Evolutionary conservation across 1,140 invertebrate species (phyloP).

Genomic region (Eulimnadia texana): DNA sequence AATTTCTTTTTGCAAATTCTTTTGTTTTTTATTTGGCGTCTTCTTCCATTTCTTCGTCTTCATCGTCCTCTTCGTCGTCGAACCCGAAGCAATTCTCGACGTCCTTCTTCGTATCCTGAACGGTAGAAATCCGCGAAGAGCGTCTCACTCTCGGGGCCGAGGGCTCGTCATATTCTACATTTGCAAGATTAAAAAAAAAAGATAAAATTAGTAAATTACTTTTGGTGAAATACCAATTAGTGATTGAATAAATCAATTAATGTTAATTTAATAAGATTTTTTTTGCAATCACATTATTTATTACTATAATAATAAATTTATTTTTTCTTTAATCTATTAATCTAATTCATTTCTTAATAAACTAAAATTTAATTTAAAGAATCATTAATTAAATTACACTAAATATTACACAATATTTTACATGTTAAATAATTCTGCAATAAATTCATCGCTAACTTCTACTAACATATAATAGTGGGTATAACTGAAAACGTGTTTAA

Average conservation of each 20-base stretch:
- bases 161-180: conserved; percentile 23
- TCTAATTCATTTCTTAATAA: background rate
- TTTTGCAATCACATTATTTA: too few relatives aligned
- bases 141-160: conserved; percentile 1
- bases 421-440: too few relatives aligned
- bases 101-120: conserved; percentile 40
- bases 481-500: too few relatives aligned
- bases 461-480: too few relatives aligned
- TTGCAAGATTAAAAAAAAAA: too few relatives aligned
- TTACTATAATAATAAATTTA: background rate
- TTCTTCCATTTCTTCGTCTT: conserved; percentile 16
- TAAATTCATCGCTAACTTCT: too few relatives aligned
- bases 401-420: too few relatives aligned
- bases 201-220: background rate
- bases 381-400: too few relatives aligned
- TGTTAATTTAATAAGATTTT: too few relatives aligned
- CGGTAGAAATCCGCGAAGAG: conserved; percentile 13
- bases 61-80: conserved; percentile 37
- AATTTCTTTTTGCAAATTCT: background rate
- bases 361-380: background rate
- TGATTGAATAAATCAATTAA: too few relatives aligned
- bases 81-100: conserved; percentile 74
- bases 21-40: background rate
- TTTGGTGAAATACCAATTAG: too few relatives aligned
- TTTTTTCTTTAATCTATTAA: conserved; percentile 3